These are phyloP conservation scores for Hermaeophaga mercurialis DNA, from an alignment of 2,888 invertebrate genomes.

Conservation along the genomic window DNA sequence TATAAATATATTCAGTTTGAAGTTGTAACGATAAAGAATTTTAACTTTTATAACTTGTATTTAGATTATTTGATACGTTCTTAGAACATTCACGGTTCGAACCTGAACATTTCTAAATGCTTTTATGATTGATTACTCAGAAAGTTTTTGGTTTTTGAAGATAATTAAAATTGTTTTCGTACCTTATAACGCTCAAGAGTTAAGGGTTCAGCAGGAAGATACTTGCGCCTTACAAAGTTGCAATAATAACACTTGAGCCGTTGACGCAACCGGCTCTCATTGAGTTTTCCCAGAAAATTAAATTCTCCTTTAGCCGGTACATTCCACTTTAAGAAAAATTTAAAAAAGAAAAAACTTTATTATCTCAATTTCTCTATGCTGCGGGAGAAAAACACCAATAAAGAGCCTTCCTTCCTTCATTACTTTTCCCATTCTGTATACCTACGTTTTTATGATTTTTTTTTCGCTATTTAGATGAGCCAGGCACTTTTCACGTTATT, in stretches of 20 bases:
- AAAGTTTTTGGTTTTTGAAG: too few relatives aligned
- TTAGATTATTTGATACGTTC: too few relatives aligned
- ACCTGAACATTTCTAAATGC: too few relatives aligned
- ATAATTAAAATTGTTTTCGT: too few relatives aligned
- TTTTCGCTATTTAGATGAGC: background rate
- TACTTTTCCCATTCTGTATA: constrained; percentile 14
- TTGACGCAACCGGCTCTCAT: background rate
- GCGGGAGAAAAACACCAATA: constrained; percentile 20
- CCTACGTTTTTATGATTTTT: constrained; percentile 18
- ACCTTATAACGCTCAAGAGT: too few relatives aligned
- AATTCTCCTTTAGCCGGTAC: constrained; percentile 7
- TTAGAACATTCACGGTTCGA: too few relatives aligned
- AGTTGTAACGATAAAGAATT: too few relatives aligned
- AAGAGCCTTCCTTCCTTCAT: constrained; percentile 22
- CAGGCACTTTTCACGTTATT: background rate
- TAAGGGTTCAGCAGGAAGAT: too few relatives aligned
- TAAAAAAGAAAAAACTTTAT: constrained; percentile 22
- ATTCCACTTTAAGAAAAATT: constrained; percentile 16
- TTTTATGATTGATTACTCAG: too few relatives aligned
- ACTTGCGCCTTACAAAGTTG: too few relatives aligned
- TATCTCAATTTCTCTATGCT: constrained; percentile 21
- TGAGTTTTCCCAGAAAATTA: constrained; percentile 8
- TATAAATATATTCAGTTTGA: too few relatives aligned
- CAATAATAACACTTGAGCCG: constrained; percentile 11
- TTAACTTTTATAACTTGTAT: too few relatives aligned